Evolutionary conservation across 1,140 invertebrate species (phyloP).

Genomic region (Pseudomyrmex sp.): DNA sequence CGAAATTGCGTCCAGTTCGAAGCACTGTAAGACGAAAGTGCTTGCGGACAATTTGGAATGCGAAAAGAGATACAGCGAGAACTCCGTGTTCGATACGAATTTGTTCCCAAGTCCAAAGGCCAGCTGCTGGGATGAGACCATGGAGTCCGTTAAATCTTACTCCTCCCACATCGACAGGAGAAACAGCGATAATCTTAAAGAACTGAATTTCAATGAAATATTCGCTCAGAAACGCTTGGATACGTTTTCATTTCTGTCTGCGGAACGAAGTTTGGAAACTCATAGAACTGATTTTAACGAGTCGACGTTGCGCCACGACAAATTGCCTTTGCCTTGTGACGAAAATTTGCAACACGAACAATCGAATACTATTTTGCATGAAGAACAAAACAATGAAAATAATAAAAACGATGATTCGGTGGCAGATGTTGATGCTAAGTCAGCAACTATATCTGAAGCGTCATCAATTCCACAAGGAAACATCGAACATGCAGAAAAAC

Average conservation of each 20-base stretch:
- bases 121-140: slow-evolving; percentile 27
- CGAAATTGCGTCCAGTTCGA: background rate
- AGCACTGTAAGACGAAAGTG: slow-evolving; percentile 22
- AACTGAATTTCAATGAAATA: slow-evolving; percentile 35
- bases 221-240: slow-evolving; percentile 32
- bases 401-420: background rate
- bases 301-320: background rate
- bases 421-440: background rate
- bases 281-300: background rate
- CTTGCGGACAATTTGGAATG: slow-evolving; percentile 8
- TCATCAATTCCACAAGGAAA: slow-evolving; percentile 3
- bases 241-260: background rate
- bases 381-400: background rate
- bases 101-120: background rate
- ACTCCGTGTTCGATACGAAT: slow-evolving; percentile 10
- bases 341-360: background rate
- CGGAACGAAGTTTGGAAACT: background rate
- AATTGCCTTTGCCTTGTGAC: background rate
- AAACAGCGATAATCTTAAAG: background rate
- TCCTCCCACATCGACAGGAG: slow-evolving; percentile 34
- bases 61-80: slow-evolving; percentile 28
- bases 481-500: background rate
- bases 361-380: background rate
- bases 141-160: slow-evolving; percentile 49
- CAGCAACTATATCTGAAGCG: background rate